Base-by-base conservation (phyloP, 92 coral and sea anemone species). In the Porites rus region DNA sequence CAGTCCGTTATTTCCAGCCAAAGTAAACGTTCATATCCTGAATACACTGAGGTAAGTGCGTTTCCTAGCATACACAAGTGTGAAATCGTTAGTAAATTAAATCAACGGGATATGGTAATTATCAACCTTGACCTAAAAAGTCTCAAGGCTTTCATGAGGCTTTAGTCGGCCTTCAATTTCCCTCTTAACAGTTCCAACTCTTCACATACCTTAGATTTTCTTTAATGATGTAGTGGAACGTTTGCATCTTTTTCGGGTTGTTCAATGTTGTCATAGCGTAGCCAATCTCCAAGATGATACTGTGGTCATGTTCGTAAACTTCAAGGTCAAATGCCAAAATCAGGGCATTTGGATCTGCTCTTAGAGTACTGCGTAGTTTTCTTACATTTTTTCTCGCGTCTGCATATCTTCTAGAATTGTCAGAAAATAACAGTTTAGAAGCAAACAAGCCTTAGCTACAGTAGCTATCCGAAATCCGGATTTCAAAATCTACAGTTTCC, bases 281-380 rank as follows among this genome's bases (percentile, higher is more conserved):
- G 65, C 98, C 94, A 51, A 94, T 88, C 81, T 94, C 94, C 1
- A 94, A 86, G 69, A 94, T 59, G 63, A 80, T 81, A 25, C 81
- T 65, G 88, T 76, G 83, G 50, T 94, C 92, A 43, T 92, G 87
- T 65, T 94, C 94, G 70, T 94, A 88, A 11, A 87, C 89, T 74
- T 94, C 94, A 3, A 89, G 63, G 73, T 94, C 96, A 78, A 87
- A 92, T 4, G 94, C 89, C 84, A 94, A 31, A 81, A 93, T 51
- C 1, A 61, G 76, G 25, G 73, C 89, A 1, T 60, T 31, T 20
- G 77, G 76, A 18, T 38, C 20, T n/a, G 53, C n/a, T 52, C 38
- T 51, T 18, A 92, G 56, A 4, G 76, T 65, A 21, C 28, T 59
- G 9, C 65, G 76, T 21, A 90, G 84, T 62, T 74, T 70, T 21